Evolutionary conservation across 92 coral and sea anemone species (phyloP), one percentile per base, ranked within the genome.

Genomic region (Umimayanthus chanpuru): DNA sequence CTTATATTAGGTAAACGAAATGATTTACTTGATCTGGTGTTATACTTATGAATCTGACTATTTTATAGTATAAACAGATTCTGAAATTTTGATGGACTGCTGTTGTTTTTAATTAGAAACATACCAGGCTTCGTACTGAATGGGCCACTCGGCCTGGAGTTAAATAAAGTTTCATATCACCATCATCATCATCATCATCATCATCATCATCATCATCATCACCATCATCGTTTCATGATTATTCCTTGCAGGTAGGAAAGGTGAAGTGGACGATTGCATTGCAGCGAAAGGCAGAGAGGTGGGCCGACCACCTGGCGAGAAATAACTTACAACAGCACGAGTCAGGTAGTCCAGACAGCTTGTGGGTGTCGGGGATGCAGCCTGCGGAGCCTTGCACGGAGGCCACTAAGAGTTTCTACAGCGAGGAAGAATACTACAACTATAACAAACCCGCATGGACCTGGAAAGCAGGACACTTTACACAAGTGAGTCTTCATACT

Each of bases 371-470:
- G 21, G 86, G 86, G 1, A 28, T 16, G 40, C 64, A 30, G 49
- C 86, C 86, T 0, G 9, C 9, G 10, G 86, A 82, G 9, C 86
- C 81, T 1, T 88, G 91, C 55, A 88, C 85, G 53, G 75, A 73
- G 72, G 88, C 87, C 47, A 88, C 91, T 10, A 58, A 88, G 61
- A 73, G 81, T 26, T 88, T 88, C 41, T 88, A 88, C 82, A 83
- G 39, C 26, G 91, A 88, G 65, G 91, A 81, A 23, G 39, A 81
- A n/a, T 73, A 32, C 39, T 88, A 81, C 47, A 71, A 88, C 80
- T 88, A 88, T 75, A 55, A 73, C 28, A 81, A 88, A 23, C 88
- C 91, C 23, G 91, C 86, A 1, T 88, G 80, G 85, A 81, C 91
- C 15, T 38, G 53, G 21, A 47, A 74, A 14, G 91, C 86, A n/a